Base-by-base conservation (phyloP, 2,797 vertebrate genomes). In the Sparus aurata region DNA sequence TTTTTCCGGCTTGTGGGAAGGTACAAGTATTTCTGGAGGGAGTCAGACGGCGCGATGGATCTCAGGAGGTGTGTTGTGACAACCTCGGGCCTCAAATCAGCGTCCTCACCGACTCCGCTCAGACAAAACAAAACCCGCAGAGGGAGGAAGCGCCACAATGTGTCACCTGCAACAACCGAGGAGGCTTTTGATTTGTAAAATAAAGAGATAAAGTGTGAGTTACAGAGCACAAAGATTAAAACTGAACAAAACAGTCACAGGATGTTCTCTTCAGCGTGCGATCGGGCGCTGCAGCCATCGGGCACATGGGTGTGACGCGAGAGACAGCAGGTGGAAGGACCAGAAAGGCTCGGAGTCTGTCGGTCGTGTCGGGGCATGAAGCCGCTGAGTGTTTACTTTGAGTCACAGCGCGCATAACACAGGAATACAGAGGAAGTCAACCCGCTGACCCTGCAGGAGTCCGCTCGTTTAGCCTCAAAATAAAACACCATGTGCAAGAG, bases 301-400 rank as follows among this genome's bases (percentile, higher is more conserved):
- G 64, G 68, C 23, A 20, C 69, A 68, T 74, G 84, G 90, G 90
- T 77, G 90, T 90, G 85, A 87, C 81, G 60, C n/a, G n/a, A n/a
- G n/a, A 41, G 47, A 71, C 83, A 88, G 82, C 82, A 89, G 89
- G 90, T 91, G 85, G 90, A 89, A 86, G 69, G 87, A 93, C 88
- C 79, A 87, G 93, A 91, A 91, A 58, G 77, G 47, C 75, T 59
- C 49, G 12, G 43, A 79, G 73, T 66, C 63, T 73, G 60, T 38
- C 8, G 12, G 66, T 84, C 92, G 16, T 91, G 92, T 92, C 1
- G 17, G 62, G 86, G n/a, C 93, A 88, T 16, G 92, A 90, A 85
- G 83, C 69, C 52, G 68, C 72, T 1, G 25, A 65, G 59, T 62
- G 86, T 85, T 87, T 75, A 64, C 30, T 43, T 60, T 80, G 71